Evolutionary conservation across 1,140 invertebrate species (phyloP), one percentile per base, ranked within the genome.

Genomic region (Anoplophora glabripennis): DNA sequence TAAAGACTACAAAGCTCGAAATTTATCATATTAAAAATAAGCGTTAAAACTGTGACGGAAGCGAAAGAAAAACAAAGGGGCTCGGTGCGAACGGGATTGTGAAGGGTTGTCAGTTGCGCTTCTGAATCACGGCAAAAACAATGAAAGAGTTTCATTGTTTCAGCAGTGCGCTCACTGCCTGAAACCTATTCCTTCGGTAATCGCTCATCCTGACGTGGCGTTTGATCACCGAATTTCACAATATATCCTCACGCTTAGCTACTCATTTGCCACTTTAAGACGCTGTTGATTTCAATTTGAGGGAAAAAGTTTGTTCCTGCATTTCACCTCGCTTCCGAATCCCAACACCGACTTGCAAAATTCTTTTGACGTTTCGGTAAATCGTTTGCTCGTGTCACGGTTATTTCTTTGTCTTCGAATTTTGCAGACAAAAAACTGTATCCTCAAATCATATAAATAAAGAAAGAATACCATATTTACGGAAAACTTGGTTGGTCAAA

Each of bases 11-110:
- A 75, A 75, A 75, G 73, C 73, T 67, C 69, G 61, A 68, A 75
- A 75, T 75, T 75, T 71, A 75, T 75, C 73, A 75, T 72, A 75
- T 75, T 75, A 73, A 75, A 75, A 75, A 74, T 74, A 69, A 72
- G 70, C 70, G 72, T 67, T 66, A 61, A 69, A 74, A 71, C 64
- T 63, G 62, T 69, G 70, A 71, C 65, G 72, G 63, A 62, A 69
- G 69, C 67, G 72, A 72, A 72, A 72, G 70, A 72, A 73, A 74
- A 74, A 74, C 72, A 73, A 75, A 59, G 71, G 65, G 60, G 63
- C 56, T 40, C 63, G 66, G 66, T 63, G 70, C 64, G 64, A 65
- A 62, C 63, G 62, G 61, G 61, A 63, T 59, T 63, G 65, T 71
- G 69, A 72, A 71, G 70, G 72, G 68, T 70, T 73, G 72, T 70